Conservation (phyloP, 2,113 vertebrate genomes). For the Oncorhynchus nerka region DNA sequence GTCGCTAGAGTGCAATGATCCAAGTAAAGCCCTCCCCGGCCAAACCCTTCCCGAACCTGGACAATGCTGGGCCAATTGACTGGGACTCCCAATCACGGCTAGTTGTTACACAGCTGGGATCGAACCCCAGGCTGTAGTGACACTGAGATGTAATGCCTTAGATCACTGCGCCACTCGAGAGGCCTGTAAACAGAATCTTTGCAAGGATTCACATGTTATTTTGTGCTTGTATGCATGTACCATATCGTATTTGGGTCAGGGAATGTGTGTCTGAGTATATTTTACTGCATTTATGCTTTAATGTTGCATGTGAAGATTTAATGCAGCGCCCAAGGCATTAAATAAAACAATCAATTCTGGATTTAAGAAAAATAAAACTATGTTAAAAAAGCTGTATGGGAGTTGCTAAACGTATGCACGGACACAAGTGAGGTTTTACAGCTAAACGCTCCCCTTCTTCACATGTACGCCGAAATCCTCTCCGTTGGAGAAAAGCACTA, state of each 20-base stretch:
- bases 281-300: neutral
- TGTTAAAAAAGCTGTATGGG: neutral
- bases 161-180: no score
- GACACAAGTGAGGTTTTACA: conserved; percentile 44
- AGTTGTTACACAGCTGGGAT: no score
- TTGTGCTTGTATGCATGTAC: no score
- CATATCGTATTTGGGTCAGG: neutral
- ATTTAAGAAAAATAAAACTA: conserved; percentile 1
- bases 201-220: no score
- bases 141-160: no score
- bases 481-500: conserved; percentile 17
- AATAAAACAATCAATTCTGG: conserved; percentile 16
- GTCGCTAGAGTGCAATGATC: no score
- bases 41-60: no score
- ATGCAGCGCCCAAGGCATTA: neutral
- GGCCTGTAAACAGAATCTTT: no score
- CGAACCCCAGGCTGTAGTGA: no score
- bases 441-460: neutral
- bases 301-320: conserved; percentile 10
- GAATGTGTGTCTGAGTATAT: conserved; percentile 3
- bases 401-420: conserved; percentile 39
- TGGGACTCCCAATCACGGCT: no score
- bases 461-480: conserved; percentile 8
- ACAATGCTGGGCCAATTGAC: no score
- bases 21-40: no score